These are phyloP conservation scores for Epizoanthus rinbou DNA, from an alignment of 92 coral and sea anemone genomes.

Conservation along the genomic window DNA sequence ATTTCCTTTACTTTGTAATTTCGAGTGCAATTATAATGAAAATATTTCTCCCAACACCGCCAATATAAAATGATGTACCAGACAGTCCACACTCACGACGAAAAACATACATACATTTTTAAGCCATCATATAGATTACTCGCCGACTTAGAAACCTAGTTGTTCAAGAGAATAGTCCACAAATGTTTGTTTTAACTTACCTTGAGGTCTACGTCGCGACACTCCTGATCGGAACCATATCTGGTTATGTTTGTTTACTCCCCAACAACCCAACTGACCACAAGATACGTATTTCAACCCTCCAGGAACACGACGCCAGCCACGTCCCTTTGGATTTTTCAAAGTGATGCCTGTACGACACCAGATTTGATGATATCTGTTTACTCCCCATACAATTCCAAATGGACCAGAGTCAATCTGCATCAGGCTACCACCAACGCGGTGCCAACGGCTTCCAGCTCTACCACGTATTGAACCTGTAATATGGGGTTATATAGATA, in stretches of 20 bases:
- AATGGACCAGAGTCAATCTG: slow-evolving; percentile 61
- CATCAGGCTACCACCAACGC: slow-evolving; percentile 6
- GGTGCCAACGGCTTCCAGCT: not conserved
- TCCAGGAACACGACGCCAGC: slow-evolving; percentile 33
- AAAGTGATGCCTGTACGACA: slow-evolving; percentile 53
- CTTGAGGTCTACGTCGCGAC: slow-evolving; percentile 22
- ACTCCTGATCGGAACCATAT: slow-evolving; percentile 43
- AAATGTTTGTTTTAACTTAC: not conserved
- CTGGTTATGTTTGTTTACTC: slow-evolving; percentile 28
- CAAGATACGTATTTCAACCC: not conserved
- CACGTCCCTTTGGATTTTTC: not conserved
- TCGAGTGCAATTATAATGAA: no score
- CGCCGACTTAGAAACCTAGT: not conserved
- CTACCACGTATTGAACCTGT: no score
- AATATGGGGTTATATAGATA: no score
- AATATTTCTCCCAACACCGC: no score
- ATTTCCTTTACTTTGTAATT: no score
- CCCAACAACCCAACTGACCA: slow-evolving; percentile 46
- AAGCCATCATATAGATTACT: not conserved
- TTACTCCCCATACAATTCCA: slow-evolving; percentile 55
- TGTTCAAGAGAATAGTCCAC: no score
- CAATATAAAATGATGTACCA: no score
- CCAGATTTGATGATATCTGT: slow-evolving; percentile 21
- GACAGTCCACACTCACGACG: no score
- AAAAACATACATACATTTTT: not conserved